phyloP scores from a whole-genome alignment of 2,797 vertebrate genomes.

The Cyclopterus lumpus region DNA sequence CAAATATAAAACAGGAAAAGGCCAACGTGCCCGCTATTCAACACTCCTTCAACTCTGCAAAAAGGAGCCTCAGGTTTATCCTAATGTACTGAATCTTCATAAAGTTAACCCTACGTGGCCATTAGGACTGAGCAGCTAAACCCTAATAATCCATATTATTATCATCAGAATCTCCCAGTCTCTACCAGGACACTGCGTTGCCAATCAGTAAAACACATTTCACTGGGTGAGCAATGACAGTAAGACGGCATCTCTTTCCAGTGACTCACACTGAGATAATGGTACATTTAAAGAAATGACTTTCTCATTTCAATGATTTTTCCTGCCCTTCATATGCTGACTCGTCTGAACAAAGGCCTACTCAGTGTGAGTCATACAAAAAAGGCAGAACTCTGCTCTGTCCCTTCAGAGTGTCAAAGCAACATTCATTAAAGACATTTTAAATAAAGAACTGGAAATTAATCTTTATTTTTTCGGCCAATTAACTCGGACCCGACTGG shows the following conservation, averaged over 20 bases:
- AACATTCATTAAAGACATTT: conserved; percentile 27
- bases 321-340: conserved; percentile 50
- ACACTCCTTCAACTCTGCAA: not conserved
- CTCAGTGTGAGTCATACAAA: conserved; percentile 54
- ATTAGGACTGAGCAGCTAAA: conserved; percentile 8
- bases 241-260: conserved; percentile 31
- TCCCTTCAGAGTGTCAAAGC: conserved; percentile 36
- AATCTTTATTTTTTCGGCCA: conserved; percentile 16
- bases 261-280: conserved; percentile 65
- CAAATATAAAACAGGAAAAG: conserved; percentile 44
- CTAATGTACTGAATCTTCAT: not conserved
- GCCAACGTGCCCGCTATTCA: not conserved
- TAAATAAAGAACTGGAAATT: conserved; percentile 15
- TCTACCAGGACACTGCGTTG: not conserved
- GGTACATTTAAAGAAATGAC: conserved; percentile 47
- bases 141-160: conserved; percentile 26
- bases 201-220: conserved; percentile 26
- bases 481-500: conserved; percentile 7
- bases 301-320: conserved; percentile 62
- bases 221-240: conserved; percentile 38
- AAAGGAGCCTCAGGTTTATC: not conserved
- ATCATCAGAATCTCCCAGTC: conserved; percentile 10
- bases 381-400: conserved; percentile 45
- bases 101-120: not conserved
- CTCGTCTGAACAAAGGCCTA: conserved; percentile 50